These are phyloP conservation scores for Phenganax stokvisi DNA, from an alignment of 92 coral and sea anemone genomes.

Conservation along the genomic window DNA sequence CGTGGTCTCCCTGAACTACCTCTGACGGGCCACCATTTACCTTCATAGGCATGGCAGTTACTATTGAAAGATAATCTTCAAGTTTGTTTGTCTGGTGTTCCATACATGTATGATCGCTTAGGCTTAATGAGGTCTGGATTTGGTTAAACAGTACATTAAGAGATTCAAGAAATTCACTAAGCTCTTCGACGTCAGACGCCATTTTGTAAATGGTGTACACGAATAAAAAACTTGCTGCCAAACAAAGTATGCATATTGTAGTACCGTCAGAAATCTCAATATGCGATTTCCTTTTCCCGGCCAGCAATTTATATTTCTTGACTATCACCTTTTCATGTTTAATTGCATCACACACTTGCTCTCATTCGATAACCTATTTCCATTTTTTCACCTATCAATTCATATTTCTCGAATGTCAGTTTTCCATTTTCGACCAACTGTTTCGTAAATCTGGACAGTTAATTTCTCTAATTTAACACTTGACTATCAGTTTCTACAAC, in stretches of 20 bases:
- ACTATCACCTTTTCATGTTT: neutral
- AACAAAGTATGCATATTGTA: neutral
- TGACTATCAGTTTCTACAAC: neutral
- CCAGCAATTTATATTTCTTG: neutral
- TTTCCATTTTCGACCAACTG: too few relatives aligned
- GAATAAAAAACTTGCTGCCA: neutral
- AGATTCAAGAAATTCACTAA: slow-evolving; percentile 1
- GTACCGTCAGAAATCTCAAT: neutral
- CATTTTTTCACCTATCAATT: too few relatives aligned
- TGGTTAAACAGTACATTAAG: slow-evolving; percentile 7
- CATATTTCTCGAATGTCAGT: too few relatives aligned
- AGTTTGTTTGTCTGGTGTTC: slow-evolving; percentile 53
- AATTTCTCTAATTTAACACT: neutral
- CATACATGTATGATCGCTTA: slow-evolving; percentile 48
- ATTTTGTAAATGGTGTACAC: neutral
- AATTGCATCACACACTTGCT: too few relatives aligned
- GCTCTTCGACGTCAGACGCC: slow-evolving; percentile 11
- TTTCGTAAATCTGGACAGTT: neutral
- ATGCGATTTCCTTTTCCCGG: neutral
- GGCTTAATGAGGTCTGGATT: neutral
- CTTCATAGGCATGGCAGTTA: slow-evolving; percentile 27
- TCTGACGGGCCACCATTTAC: neutral
- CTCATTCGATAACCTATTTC: too few relatives aligned
- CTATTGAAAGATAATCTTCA: slow-evolving; percentile 48
- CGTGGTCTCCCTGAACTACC: too few relatives aligned